These are phyloP conservation scores for Sericinus montela DNA, from an alignment of 2,888 invertebrate genomes.

Conservation along the genomic window DNA sequence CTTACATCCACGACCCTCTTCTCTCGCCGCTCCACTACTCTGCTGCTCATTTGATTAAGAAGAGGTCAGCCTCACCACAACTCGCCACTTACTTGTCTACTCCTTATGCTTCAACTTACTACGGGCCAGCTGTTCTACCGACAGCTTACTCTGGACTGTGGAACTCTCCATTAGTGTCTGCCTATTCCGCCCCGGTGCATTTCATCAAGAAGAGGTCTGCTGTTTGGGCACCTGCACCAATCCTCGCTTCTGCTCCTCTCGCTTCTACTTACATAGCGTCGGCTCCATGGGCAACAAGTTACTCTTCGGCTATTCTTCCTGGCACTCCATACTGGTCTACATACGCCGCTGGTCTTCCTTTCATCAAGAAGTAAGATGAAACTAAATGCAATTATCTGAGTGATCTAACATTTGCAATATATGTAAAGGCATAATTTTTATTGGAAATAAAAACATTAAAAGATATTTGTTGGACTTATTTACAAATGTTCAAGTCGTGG, in stretches of 20 bases:
- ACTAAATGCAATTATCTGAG: not conserved
- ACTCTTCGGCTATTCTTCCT: slow-evolving; percentile 25
- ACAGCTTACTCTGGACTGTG: not conserved
- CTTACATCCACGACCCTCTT: not conserved
- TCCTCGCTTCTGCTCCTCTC: slow-evolving; percentile 24
- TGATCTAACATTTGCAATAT: not conserved
- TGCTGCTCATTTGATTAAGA: slow-evolving; percentile 28
- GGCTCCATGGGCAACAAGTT: slow-evolving; percentile 28
- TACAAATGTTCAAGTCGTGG: not conserved
- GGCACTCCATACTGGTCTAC: slow-evolving; percentile 31
- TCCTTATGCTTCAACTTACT: no score
- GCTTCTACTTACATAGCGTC: slow-evolving; percentile 34
- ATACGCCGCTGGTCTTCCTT: slow-evolving; percentile 28
- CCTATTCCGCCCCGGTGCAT: slow-evolving; percentile 33
- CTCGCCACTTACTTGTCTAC: slow-evolving; percentile 7
- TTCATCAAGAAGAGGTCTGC: slow-evolving; percentile 61
- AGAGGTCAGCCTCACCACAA: slow-evolving; percentile 30
- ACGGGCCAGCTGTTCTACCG: not conserved
- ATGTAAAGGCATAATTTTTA: slow-evolving; percentile 4
- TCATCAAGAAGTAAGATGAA: slow-evolving; percentile 13
- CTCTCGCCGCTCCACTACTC: not conserved
- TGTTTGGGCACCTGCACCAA: slow-evolving; percentile 28
- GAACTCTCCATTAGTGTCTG: slow-evolving; percentile 22
- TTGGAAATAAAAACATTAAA: slow-evolving; percentile 13
- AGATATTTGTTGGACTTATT: not conserved